These are phyloP conservation scores for Geotrupes spiniger DNA, from an alignment of 2,888 invertebrate species.

Conservation along the genomic window DNA sequence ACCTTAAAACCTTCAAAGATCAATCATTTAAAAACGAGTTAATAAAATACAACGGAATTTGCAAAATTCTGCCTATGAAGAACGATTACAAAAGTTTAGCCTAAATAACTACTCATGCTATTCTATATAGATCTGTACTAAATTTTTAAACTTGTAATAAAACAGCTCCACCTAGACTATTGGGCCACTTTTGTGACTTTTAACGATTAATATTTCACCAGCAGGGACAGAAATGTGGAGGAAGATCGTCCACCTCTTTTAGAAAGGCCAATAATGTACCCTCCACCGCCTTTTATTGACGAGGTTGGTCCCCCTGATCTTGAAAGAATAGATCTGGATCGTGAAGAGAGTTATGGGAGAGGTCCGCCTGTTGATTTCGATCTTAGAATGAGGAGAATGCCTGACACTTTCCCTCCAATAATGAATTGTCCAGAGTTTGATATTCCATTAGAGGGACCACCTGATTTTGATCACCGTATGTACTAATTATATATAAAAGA, in stretches of 20 bases:
- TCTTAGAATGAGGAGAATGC: constrained; percentile 7
- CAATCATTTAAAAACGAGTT: too few species aligned
- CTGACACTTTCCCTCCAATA: constrained; percentile 12
- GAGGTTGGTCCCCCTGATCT: constrained; percentile 20
- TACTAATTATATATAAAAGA: too few species aligned
- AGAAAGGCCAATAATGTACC: constrained; percentile 45
- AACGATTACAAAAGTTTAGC: too few species aligned
- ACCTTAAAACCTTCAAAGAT: too few species aligned
- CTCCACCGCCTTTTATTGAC: constrained; percentile 30
- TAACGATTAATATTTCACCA: too few species aligned
- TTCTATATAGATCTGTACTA: too few species aligned
- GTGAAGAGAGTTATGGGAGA: neutral
- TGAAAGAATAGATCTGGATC: neutral
- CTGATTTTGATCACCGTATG: constrained; percentile 10
- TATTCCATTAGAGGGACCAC: constrained; percentile 21
- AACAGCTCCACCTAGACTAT: too few species aligned
- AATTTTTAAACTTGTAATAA: too few species aligned
- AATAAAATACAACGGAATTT: too few species aligned
- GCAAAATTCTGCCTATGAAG: too few species aligned
- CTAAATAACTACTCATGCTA: too few species aligned
- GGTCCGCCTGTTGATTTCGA: constrained; percentile 25
- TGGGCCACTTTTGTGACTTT: too few species aligned
- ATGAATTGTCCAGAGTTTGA: constrained; percentile 46
- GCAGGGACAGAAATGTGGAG: constrained; percentile 21
- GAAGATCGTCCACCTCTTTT: constrained; percentile 42